Evolutionary conservation across 2,797 vertebrate species (phyloP), one percentile per base, ranked within the genome.

Genomic region (Acanthurus leucopareius): DNA sequence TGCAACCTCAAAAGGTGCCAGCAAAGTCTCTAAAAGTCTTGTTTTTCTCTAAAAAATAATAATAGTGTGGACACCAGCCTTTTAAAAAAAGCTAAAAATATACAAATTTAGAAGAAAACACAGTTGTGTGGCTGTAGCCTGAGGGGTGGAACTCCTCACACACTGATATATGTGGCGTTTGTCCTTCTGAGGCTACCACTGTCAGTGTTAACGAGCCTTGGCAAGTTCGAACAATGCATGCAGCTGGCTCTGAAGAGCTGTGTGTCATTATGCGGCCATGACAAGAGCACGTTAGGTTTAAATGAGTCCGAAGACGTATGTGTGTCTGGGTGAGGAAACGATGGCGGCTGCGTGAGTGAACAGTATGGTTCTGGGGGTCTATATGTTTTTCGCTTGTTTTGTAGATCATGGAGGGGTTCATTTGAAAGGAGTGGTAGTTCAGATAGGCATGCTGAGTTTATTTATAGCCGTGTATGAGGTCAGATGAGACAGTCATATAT

Each of bases 401-500:
- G 76, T 67, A 73, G 75, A 62, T 76, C 59, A 40, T 9, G 49
- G 58, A 67, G 72, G 80, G 52, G 82, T 83, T 85, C 40, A 59
- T 73, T 80, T 70, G 68, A 85, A 86, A 82, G 73, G 83, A 86
- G 86, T 73, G 78, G 79, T 86, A 75, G 82, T 76, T 84, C 70
- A 87, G 82, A 88, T 91, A 95, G 92, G 88, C 95, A 92, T 78
- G 89, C 93, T 86, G 92, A 91, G 90, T 90, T 95, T 98, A 97
- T 97, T 97, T 97, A 96, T 96, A 97, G 95, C 88, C 86, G 90
- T 92, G 90, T 80, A 93, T 93, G 96, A 96, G 95, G 96, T 96
- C 97, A 98, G 95, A 97, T 95, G 92, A 94, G 95, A 96, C 95
- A 95, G 96, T 95, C 95, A 91, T 97, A 95, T 97, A 96, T 97